These are phyloP conservation scores for Caloenas nicobarica DNA, from an alignment of 2,113 vertebrate species.

Conservation along the genomic window DNA sequence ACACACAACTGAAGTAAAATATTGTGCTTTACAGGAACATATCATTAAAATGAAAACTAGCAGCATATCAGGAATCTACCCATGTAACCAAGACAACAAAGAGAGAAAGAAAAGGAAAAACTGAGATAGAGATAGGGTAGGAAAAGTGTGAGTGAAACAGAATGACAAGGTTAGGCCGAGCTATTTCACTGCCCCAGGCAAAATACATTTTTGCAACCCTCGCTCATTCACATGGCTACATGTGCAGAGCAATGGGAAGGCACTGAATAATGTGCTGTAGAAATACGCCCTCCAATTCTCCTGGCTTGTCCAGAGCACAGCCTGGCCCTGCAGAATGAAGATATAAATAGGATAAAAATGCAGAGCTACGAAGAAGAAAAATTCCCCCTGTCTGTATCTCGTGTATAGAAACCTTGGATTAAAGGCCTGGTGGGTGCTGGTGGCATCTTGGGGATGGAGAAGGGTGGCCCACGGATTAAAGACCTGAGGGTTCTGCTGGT, in stretches of 20 bases:
- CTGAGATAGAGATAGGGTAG: constrained; percentile 7
- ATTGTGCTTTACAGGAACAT: constrained; percentile 74
- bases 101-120: constrained; percentile 54
- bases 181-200: constrained; percentile 56
- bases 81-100: constrained; percentile 83
- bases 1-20: constrained; percentile 71
- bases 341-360: not conserved
- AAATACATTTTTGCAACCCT: constrained; percentile 46
- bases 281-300: not conserved
- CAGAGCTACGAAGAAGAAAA: not conserved
- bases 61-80: constrained; percentile 65
- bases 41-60: constrained; percentile 78
- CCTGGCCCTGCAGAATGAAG: not conserved
- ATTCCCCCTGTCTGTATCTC: fast-evolving
- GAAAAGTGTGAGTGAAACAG: not conserved
- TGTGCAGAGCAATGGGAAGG: not conserved
- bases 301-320: not conserved
- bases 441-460: not conserved
- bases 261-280: not conserved
- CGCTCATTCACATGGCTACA: not conserved
- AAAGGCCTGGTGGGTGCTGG: not conserved
- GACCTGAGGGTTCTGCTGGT: not conserved
- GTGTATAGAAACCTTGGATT: not conserved
- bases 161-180: constrained; percentile 34
- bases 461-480: not conserved